Percentiles rank a stretch among this genome's conserved stretches.
These are phyloP conservation scores for Scortum barcoo DNA, from an alignment of 2,113 vertebrate species.

Conservation along the genomic window DNA sequence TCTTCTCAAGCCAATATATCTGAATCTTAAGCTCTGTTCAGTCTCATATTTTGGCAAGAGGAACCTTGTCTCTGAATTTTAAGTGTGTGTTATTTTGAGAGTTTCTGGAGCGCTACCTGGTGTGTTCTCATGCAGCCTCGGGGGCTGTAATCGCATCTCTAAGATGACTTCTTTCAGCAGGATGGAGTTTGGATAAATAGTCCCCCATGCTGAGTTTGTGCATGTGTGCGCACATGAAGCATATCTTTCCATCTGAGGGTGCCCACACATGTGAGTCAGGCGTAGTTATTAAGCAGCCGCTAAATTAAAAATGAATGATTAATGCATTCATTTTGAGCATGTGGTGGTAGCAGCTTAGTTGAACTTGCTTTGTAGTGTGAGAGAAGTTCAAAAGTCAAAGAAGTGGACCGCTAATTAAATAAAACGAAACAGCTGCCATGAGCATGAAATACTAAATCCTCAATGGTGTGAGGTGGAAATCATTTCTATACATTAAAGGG, in stretches of 20 bases:
- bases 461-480: neutral
- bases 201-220: slow-evolving; percentile 7
- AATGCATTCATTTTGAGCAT: slow-evolving; percentile 30
- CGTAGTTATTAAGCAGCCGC: slow-evolving; percentile 11
- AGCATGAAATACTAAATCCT: neutral
- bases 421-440: neutral
- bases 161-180: slow-evolving; percentile 8
- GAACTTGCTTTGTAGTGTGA: neutral
- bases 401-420: neutral
- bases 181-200: slow-evolving; percentile 26
- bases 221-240: slow-evolving; percentile 1
- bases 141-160: slow-evolving; percentile 26
- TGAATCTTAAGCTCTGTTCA: neutral
- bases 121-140: slow-evolving; percentile 31
- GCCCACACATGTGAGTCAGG: slow-evolving; percentile 47
- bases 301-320: slow-evolving; percentile 37
- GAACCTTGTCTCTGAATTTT: slow-evolving; percentile 16
- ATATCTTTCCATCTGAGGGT: slow-evolving; percentile 5
- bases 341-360: slow-evolving; percentile 22
- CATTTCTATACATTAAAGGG: neutral
- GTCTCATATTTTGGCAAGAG: neutral
- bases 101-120: slow-evolving; percentile 18
- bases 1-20: neutral
- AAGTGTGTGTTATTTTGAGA: slow-evolving; percentile 5
- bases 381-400: slow-evolving; percentile 8